Conservation (phyloP, 1,140 invertebrate species). For the Hylyphantes graminicola region DNA sequence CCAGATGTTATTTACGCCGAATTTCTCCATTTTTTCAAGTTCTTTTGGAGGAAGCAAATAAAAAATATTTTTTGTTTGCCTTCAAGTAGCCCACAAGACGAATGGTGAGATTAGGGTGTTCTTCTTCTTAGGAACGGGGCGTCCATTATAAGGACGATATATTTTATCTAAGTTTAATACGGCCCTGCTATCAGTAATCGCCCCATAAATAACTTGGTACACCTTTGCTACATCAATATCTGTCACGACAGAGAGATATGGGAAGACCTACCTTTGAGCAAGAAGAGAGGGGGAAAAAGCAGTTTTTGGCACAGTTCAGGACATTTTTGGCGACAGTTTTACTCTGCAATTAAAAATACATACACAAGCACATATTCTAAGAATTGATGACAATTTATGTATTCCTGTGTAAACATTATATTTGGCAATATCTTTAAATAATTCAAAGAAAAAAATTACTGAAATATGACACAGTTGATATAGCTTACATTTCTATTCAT, state of each 20-base stretch:
- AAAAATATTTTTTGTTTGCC: slow-evolving; percentile 35
- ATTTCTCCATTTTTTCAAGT: not conserved
- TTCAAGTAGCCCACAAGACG: slow-evolving; percentile 13
- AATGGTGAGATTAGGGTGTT: slow-evolving; percentile 25
- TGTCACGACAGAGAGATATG: slow-evolving; percentile 32
- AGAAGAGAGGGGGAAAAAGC: not conserved
- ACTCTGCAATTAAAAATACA: not conserved
- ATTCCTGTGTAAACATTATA: too few species aligned
- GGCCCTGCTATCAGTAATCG: slow-evolving; percentile 46
- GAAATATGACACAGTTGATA: too few species aligned
- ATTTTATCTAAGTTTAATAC: slow-evolving; percentile 57
- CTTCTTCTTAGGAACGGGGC: slow-evolving; percentile 2
- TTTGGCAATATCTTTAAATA: too few species aligned
- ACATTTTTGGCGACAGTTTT: slow-evolving; percentile 5
- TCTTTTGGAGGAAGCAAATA: slow-evolving; percentile 10
- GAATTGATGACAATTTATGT: too few species aligned
- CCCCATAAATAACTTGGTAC: slow-evolving; percentile 51
- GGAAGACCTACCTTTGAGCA: slow-evolving; percentile 32
- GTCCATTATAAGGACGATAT: slow-evolving; percentile 33
- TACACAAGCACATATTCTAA: not conserved
- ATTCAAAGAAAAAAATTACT: too few species aligned
- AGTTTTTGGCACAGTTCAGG: not conserved
- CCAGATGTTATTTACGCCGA: slow-evolving; percentile 50
- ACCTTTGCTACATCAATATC: slow-evolving; percentile 57
- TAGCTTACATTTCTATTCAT: too few species aligned